Base-by-base conservation (phyloP, 2,113 vertebrate species). In the Pomatostomus ruficeps region DNA sequence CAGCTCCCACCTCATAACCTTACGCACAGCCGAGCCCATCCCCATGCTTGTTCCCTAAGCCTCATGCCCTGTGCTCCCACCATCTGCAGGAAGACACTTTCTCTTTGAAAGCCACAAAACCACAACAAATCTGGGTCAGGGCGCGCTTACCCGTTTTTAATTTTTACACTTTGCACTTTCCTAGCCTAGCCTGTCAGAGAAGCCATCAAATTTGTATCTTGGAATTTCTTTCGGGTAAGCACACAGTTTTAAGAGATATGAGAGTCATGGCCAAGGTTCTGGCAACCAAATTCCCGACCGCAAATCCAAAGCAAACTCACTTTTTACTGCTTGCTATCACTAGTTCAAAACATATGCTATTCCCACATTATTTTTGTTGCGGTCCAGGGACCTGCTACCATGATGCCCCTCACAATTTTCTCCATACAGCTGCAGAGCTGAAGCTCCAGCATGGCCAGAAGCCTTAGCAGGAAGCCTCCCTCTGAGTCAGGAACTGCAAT, bases 401-500 rank as follows among this genome's bases (percentile, higher is more conserved):
- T 42, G 42, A 43, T 68, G 43, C 6, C 38, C 48, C 52, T 21
- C 26, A 15, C 26, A 66, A 42, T 71, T 85, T 67, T 3, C 68
- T 88, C 55, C 25, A 9, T 12, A 49, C 2, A 5, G 51, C 10
- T 71, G 35, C 81, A 85, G 48, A 93, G 68, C 63, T 58, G 51
- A 67, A 88, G 80, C 35, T 67, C 29, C 74, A 73, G 51, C 63
- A 63, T 0, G 26, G 54, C 38, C 80, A 78, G 66, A 80, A 93
- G 72, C 61, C 76, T 33, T 28, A 78, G 72, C 91, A 93, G 40
- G 42, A 93, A 85, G 26, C 54, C n/a, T 88, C 74, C 52, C 52
- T 81, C 91, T 77, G 91, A 95, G 85, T 88, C 96, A 95, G 80
- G 49, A 55, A 78, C 46, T 91, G 54, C 75, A 95, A 88, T 9